Percentiles rank a stretch among this genome's conserved stretches.
These are phyloP conservation scores for Drosophila mulleri DNA, from an alignment of 2,888 invertebrate species.

Conservation along the genomic window DNA sequence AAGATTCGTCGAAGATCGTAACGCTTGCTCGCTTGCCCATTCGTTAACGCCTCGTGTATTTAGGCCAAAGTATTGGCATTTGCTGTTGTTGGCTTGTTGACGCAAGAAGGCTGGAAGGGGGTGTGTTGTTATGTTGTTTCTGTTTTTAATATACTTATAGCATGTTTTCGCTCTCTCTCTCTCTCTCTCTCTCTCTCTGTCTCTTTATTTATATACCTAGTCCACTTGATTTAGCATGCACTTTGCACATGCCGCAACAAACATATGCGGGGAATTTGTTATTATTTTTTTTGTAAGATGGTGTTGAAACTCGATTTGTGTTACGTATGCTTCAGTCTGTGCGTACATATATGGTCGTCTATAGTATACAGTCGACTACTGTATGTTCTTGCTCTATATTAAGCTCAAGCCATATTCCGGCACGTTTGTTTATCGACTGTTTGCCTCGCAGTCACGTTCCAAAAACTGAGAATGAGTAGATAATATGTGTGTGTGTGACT, in stretches of 20 bases:
- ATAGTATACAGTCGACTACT: not conserved
- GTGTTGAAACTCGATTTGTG: not conserved
- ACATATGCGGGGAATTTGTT: constrained; percentile 8
- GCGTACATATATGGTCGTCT: not conserved
- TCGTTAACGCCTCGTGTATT: constrained; percentile 71
- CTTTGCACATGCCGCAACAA: constrained; percentile 16
- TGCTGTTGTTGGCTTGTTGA: constrained; percentile 43
- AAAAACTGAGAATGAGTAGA: constrained; percentile 9
- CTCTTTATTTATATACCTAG: constrained; percentile 16
- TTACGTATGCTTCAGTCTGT: not conserved
- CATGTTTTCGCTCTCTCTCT: constrained; percentile 1
- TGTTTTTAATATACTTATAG: constrained; percentile 16
- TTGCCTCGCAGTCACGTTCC: constrained; percentile 32
- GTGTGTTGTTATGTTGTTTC: not conserved
- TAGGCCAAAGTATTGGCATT: constrained; percentile 73
- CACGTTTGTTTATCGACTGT: constrained; percentile 59
- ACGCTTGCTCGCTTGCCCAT: constrained; percentile 32
- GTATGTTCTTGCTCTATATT: constrained; percentile 50
- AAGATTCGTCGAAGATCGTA: constrained; percentile 53
- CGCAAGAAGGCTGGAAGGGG: not conserved
- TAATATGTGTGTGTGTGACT: not conserved
- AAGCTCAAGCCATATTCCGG: constrained; percentile 59
- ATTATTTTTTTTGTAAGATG: constrained; percentile 13
- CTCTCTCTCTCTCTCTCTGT: too few relatives aligned
- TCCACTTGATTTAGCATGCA: constrained; percentile 52